Base-by-base conservation (phyloP, 2,113 vertebrate species). In the Hemiprocne comata region DNA sequence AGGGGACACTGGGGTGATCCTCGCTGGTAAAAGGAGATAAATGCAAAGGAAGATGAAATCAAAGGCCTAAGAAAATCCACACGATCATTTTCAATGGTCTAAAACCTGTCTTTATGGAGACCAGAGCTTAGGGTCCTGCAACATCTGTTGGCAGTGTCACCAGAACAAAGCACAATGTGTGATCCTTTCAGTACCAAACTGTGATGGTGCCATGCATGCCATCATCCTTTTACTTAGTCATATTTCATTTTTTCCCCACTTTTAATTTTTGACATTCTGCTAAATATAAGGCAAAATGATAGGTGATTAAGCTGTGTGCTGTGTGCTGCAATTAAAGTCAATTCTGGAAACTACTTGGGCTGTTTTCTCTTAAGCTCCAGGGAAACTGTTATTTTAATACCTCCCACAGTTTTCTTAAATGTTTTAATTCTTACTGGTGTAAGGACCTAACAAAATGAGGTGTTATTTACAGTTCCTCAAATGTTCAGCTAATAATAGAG, bases 251-350 rank as follows among this genome's bases (percentile, higher is more conserved):
- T 76, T 57, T 20, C 40, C 40, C 46, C 54, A 25, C 62, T 94
- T 83, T 44, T 38, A 75, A 70, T 53, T 73, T 29, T 50, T 86
- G 64, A 70, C 54, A 50, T 61, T 66, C 48, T 90, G 54, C 54
- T 89, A 92, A 91, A 58, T 29, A 69, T 19, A 70, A 66, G 60
- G 64, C 28, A 90, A 88, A 72, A 86, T 44, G 36, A 92, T 76
- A 44, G 89, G 34, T 83, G 40, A 16, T 44, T 73, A 73, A 33
- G 69, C 26, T 87, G 54, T 50, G 13, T 73, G 17, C 48, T 83
- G 14, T 65, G 93, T 86, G 34, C 72, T 89, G 64, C 79, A 89
- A 70, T 90, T 94, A 73, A 93, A 91, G 83, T 73, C 60, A 88
- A 69, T 76, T 86, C 80, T 83, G 85, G 48, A 69, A 93, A 79